Conservation (phyloP, 2,888 invertebrate genomes). For the Strigamia transsilvanica region DNA sequence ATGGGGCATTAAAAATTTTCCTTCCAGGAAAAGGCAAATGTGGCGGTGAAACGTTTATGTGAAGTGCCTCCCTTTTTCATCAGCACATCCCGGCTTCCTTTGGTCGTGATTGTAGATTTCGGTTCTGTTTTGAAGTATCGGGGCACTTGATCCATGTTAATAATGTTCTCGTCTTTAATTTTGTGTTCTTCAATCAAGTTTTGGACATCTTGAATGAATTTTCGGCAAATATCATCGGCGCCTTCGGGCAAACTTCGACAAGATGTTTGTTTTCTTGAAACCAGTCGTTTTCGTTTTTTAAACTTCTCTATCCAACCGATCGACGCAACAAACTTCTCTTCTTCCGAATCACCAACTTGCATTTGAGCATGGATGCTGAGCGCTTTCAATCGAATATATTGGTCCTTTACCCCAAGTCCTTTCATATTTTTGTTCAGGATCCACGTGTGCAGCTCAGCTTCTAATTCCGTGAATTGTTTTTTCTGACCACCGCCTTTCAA, state of each 20-base stretch:
- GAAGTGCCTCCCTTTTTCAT: no score
- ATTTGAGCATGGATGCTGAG: neutral
- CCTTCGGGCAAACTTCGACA: neutral
- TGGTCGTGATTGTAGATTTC: no score
- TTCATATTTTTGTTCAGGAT: neutral
- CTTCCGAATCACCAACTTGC: neutral
- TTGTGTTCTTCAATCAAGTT: no score
- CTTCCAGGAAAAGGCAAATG: no score
- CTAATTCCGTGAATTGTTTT: neutral
- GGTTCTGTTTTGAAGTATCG: no score
- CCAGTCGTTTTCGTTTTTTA: neutral
- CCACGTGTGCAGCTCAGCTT: neutral
- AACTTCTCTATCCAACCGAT: neutral
- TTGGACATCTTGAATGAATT: no score
- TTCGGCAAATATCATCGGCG: neutral
- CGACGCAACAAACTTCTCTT: neutral
- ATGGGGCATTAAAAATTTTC: no score
- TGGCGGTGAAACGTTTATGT: no score
- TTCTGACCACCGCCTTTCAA: neutral
- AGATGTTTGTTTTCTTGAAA: neutral
- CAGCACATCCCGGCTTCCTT: no score
- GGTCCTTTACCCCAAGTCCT: neutral
- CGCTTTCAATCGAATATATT: neutral
- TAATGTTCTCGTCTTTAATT: no score
- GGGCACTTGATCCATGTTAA: no score